Evolutionary conservation across 30 jellyfish, hydroid and myxozoan species (phyloP).

Genomic region (Pseudorhiza aurosa): DNA sequence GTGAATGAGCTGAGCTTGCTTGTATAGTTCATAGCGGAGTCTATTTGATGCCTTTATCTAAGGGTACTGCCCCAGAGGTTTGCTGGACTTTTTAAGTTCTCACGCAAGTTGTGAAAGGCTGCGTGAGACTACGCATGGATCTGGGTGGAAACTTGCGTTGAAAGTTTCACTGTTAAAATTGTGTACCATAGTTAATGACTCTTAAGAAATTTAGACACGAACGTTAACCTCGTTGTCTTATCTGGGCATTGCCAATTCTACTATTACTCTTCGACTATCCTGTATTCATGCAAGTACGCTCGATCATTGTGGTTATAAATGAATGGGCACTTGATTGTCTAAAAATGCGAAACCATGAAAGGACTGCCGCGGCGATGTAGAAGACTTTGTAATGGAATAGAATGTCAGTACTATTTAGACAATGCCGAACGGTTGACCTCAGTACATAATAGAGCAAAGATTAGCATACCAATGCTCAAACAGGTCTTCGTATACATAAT

Average conservation of each 20-base stretch:
- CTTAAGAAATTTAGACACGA: not conserved
- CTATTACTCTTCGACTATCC: too few relatives aligned
- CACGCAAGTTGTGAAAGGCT: too few relatives aligned
- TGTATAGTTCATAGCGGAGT: too few relatives aligned
- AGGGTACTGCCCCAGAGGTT: too few relatives aligned
- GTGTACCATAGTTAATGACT: not conserved
- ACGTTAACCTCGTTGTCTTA: not conserved
- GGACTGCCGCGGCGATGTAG: not conserved
- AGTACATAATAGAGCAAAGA: constrained; percentile 2
- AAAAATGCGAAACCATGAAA: not conserved
- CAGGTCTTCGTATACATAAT: constrained; percentile 9
- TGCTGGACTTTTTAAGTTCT: too few relatives aligned
- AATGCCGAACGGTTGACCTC: constrained; percentile 11
- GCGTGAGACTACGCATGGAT: too few relatives aligned
- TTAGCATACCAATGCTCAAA: constrained; percentile 11
- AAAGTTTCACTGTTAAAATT: too few relatives aligned
- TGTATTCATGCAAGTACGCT: too few relatives aligned
- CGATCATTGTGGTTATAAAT: too few relatives aligned
- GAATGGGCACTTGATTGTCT: not conserved
- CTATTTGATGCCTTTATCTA: too few relatives aligned
- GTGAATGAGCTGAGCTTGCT: too few relatives aligned
- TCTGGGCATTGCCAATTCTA: not conserved
- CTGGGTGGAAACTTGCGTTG: too few relatives aligned
- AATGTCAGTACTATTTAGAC: not conserved
- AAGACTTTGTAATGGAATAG: not conserved